A percentile compares a stretch with the other conserved stretches of the same genome.
These are phyloP conservation scores for Orthonyx spaldingii DNA, from an alignment of 2,113 vertebrate genomes.

Conservation along the genomic window DNA sequence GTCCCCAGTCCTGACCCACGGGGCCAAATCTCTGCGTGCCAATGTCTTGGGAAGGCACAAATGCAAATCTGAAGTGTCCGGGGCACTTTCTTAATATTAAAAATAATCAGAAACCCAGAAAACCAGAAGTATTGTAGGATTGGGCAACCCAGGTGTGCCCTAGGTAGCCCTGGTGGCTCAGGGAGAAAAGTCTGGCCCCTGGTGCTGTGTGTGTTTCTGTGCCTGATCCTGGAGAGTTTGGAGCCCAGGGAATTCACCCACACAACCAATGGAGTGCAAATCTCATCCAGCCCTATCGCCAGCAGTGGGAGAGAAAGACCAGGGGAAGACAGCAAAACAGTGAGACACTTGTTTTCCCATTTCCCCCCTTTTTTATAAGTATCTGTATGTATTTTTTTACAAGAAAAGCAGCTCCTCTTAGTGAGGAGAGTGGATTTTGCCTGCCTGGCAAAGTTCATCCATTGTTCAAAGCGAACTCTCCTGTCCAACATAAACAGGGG, in stretches of 20 bases:
- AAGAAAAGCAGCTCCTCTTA: not conserved
- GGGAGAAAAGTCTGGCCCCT: not conserved
- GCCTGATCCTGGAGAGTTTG: not conserved
- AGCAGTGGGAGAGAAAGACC: not conserved
- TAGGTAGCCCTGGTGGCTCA: not conserved
- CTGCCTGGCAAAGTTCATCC: conserved; percentile 53
- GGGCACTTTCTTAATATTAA: not conserved
- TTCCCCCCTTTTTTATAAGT: not conserved
- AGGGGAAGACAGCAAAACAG: not conserved
- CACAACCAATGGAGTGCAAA: not conserved
- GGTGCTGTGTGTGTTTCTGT: not conserved
- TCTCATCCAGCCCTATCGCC: not conserved
- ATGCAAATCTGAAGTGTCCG: not conserved
- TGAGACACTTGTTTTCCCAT: not conserved
- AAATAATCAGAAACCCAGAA: not conserved
- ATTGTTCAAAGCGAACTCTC: conserved; percentile 42
- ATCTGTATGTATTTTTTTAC: not conserved
- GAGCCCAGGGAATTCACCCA: not conserved
- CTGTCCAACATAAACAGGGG: conserved; percentile 62
- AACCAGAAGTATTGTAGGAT: no score
- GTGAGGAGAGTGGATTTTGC: conserved; percentile 17
- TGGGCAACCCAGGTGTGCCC: not conserved
- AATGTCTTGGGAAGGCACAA: not conserved
- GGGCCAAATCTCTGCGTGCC: not conserved
- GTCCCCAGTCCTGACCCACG: not conserved